Evolutionary conservation across 1,140 invertebrate genomes (phyloP).

Genomic region (Zaprionus vittiger): DNA sequence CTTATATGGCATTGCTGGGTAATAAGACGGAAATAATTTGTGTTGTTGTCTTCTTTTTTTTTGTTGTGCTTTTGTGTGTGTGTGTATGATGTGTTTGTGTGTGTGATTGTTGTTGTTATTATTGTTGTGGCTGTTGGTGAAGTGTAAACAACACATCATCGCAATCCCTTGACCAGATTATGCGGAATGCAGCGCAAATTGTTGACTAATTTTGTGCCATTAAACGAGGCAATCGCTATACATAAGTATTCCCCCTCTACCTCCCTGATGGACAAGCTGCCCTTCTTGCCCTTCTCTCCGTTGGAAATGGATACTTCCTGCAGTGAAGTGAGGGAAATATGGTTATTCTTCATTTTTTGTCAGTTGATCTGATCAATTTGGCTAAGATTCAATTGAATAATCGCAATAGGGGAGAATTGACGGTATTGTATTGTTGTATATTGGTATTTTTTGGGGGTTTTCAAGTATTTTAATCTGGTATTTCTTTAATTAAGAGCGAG

Average conservation of each 20-base stretch:
- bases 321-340: neutral
- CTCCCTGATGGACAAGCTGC: neutral
- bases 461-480: neutral
- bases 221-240: slow-evolving; percentile 32
- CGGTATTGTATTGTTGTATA: neutral
- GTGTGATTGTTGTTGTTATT: slow-evolving; percentile 22
- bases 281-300: neutral
- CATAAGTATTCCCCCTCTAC: slow-evolving; percentile 8
- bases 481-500: neutral
- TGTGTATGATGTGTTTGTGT: slow-evolving; percentile 11
- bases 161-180: slow-evolving; percentile 32
- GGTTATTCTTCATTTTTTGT: slow-evolving; percentile 15
- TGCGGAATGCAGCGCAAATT: slow-evolving; percentile 45
- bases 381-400: slow-evolving; percentile 5
- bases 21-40: slow-evolving; percentile 81
- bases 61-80: slow-evolving; percentile 3
- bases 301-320: slow-evolving; percentile 32
- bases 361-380: slow-evolving; percentile 21
- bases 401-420: neutral
- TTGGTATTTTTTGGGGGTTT: neutral
- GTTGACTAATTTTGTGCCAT: slow-evolving; percentile 51
- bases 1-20: slow-evolving; percentile 71
- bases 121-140: slow-evolving; percentile 28
- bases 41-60: slow-evolving; percentile 50
- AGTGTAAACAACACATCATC: slow-evolving; percentile 52